These are phyloP conservation scores for Lontra canadensis DNA, from an alignment of 2,113 vertebrate species.

Conservation along the genomic window DNA sequence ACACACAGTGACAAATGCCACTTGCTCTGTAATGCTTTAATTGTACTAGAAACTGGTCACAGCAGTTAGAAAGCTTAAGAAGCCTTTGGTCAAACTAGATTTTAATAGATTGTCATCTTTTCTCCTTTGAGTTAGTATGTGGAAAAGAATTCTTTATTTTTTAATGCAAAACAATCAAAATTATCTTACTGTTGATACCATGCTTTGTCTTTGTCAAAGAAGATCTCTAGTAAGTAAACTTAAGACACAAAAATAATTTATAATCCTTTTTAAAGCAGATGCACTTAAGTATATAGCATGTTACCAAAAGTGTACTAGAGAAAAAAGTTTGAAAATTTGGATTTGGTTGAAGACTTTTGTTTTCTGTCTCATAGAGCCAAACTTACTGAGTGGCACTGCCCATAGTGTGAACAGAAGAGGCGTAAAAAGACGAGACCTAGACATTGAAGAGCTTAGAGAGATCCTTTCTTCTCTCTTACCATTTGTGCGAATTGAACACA, in stretches of 20 bases:
- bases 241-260: background rate
- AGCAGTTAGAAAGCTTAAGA: background rate
- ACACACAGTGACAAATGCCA: background rate
- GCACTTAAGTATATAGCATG: background rate
- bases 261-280: constrained; percentile 15
- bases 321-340: constrained; percentile 4
- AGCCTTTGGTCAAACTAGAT: background rate
- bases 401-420: constrained; percentile 99
- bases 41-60: background rate
- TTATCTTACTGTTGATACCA: background rate
- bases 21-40: background rate
- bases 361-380: constrained; percentile 91
- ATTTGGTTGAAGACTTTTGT: constrained; percentile 7
- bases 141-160: constrained; percentile 8
- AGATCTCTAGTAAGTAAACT: background rate
- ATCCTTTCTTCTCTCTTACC: constrained; percentile 95
- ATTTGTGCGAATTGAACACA: constrained; percentile 95
- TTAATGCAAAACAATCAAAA: background rate
- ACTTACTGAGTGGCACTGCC: constrained; percentile 97
- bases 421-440: constrained; percentile 97
- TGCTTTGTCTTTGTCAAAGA: constrained; percentile 20
- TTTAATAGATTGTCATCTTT: constrained; percentile 20
- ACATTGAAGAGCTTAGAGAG: constrained; percentile 96
- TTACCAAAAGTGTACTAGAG: background rate
- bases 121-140: constrained; percentile 7